Base-by-base conservation (phyloP, 2,113 vertebrate genomes). In the Sclerurus mexicanus region DNA sequence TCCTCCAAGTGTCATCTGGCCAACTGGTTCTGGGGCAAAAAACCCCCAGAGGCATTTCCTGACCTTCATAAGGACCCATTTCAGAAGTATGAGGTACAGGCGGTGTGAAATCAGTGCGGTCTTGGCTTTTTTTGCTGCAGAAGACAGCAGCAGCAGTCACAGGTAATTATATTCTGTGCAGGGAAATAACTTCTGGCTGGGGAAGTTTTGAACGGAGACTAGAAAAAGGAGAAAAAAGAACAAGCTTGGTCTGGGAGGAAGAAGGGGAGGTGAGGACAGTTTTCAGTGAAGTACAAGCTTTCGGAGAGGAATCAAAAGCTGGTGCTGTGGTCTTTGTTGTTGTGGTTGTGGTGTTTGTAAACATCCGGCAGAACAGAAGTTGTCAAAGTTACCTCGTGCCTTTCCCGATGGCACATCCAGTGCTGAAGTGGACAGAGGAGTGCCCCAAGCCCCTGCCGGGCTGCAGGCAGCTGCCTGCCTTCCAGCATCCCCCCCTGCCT, bases 381-480 rank as follows among this genome's bases (percentile, higher is more conserved):
- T 46, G 22, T 18, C 24, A 6, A 53, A 46, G 42, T 20, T 71
- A 21, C 24, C 40, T 73, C 0, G 0, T 80, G 59, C 40, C 37
- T 77, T 50, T 90, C 49, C 31, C 3, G 2, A 1, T 18, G 10
- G 6, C 2, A 3, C 16, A 7, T 21, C 46, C 40, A 64, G 35
- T 11, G 50, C 24, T 8, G 10, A 27, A 1, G 15, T 33, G 85
- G 55, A 8, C 19, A 5, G 1, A 12, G 56, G 33, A 55, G 30
- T 0, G 0, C 42, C 0, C 3, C 0, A 0, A 68, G 24, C 19
- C 35, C 1, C 2, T 46, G 46, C 42, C 44, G 35, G 73, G 30
- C 35, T 77, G 76, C 20, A 4, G 77, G 53, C 40, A 89, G 72
- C 67, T 91, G 58, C 75, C 76, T 55, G 52, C 66, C 56, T 31